phyloP scores from a whole-genome alignment of 2,797 vertebrate genomes.

The Buphagus erythrorhynchus region DNA sequence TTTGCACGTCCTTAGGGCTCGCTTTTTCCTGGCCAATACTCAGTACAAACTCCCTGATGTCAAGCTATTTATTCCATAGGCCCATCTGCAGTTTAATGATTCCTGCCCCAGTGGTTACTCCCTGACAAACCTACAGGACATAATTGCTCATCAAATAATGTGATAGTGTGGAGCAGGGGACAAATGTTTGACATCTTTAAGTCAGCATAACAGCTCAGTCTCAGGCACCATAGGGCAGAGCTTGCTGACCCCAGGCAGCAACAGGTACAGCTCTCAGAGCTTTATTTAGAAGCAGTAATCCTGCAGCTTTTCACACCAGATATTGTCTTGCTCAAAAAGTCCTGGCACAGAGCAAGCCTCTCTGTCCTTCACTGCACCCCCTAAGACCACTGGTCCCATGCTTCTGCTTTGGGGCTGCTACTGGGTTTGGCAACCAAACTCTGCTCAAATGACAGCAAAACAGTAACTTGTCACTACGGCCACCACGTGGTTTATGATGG shows the following conservation, averaged over 20 bases:
- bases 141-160: background rate
- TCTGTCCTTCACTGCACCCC: background rate
- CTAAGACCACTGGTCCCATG: fast-evolving
- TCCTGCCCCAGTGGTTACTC: background rate
- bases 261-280: background rate
- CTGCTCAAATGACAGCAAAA: background rate
- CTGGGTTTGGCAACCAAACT: background rate
- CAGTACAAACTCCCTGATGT: background rate
- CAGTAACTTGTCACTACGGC: fast-evolving
- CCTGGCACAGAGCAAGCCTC: background rate
- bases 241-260: background rate
- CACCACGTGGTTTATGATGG: background rate
- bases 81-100: background rate
- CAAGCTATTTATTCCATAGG: background rate
- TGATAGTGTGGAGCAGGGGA: background rate
- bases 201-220: fast-evolving
- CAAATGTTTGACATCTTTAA: background rate
- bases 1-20: background rate
- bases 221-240: background rate
- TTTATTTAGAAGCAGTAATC: conserved; percentile 45
- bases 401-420: background rate
- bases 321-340: background rate
- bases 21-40: background rate
- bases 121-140: background rate
- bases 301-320: background rate